These are phyloP conservation scores for Alligator mississippiensis DNA, from an alignment of 2,113 vertebrate genomes.

Conservation along the genomic window DNA sequence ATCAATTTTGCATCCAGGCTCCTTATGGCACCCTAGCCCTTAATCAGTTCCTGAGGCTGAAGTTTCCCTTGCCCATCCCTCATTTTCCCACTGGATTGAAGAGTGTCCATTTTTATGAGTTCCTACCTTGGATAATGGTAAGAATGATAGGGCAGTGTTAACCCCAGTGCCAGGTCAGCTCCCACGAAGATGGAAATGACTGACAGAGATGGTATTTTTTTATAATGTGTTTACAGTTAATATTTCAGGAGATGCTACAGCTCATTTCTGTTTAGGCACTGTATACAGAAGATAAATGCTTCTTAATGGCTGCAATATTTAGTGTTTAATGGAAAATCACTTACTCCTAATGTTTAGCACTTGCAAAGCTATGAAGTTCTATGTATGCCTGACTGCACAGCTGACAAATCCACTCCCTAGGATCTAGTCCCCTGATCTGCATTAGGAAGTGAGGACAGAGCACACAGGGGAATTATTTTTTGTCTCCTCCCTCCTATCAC, in stretches of 20 bases:
- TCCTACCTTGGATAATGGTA: neutral
- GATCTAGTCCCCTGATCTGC: neutral
- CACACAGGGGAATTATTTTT: neutral
- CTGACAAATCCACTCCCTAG: neutral
- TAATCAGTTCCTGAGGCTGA: too few species aligned
- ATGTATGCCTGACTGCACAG: neutral
- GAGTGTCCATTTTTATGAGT: too few species aligned
- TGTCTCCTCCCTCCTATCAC: neutral
- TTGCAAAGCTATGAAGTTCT: slow-evolving; percentile 6
- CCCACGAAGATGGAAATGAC: neutral
- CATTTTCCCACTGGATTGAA: too few species aligned
- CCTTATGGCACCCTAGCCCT: too few species aligned
- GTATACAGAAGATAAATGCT: slow-evolving; percentile 50
- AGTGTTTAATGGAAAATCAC: slow-evolving; percentile 62
- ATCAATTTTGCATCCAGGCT: too few species aligned
- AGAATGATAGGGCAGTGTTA: neutral
- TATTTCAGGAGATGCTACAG: slow-evolving; percentile 43
- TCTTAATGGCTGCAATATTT: slow-evolving; percentile 64
- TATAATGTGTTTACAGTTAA: slow-evolving; percentile 5
- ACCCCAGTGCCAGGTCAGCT: fast-evolving
- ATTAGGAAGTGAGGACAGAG: fast-evolving
- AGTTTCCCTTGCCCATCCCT: too few species aligned
- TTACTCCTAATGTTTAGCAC: slow-evolving; percentile 36
- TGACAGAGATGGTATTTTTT: neutral
- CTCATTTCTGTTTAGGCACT: slow-evolving; percentile 54